These are phyloP conservation scores for Oncorhynchus tshawytscha DNA, from an alignment of 2,113 vertebrate species.

Conservation along the genomic window DNA sequence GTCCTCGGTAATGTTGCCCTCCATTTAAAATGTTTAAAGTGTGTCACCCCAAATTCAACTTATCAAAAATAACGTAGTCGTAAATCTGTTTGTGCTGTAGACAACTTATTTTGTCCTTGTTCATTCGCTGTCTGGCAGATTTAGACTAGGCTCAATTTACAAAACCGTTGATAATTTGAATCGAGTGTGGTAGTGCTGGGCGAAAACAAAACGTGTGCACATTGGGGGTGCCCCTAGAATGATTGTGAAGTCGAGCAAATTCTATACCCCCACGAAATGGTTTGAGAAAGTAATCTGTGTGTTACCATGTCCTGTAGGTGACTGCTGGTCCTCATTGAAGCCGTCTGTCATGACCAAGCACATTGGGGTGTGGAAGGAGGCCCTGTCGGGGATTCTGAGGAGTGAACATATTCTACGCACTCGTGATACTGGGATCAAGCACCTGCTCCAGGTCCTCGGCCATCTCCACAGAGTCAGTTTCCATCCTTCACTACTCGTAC, in stretches of 20 bases:
- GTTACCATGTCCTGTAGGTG: conserved; percentile 28
- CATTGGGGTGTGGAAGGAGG: conserved; percentile 52
- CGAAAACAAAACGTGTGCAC: too few species aligned
- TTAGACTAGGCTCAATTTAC: too few species aligned
- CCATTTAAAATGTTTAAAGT: too few species aligned
- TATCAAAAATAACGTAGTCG: too few species aligned
- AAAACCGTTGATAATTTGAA: too few species aligned
- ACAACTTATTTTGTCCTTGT: too few species aligned
- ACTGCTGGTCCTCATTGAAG: conserved; percentile 51
- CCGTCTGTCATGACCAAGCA: conserved; percentile 31
- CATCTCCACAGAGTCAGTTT: conserved; percentile 53
- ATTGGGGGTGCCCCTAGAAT: too few species aligned
- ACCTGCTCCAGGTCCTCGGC: conserved; percentile 53
- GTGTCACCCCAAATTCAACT: too few species aligned
- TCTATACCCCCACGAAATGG: too few species aligned
- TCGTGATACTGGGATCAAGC: conserved; percentile 18
- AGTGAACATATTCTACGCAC: fast-evolving
- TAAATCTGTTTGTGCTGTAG: too few species aligned
- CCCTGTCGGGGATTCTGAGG: conserved; percentile 31
- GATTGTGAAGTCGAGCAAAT: background rate
- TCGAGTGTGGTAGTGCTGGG: too few species aligned
- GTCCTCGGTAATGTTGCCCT: conserved; percentile 50
- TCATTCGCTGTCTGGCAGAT: too few species aligned
- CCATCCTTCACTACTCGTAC: background rate
- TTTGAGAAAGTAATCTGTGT: background rate